A percentile compares a stretch with the other conserved stretches of the same genome.
Evolutionary conservation across 2,113 vertebrate genomes (phyloP).

Genomic region (Otolemur garnettii): DNA sequence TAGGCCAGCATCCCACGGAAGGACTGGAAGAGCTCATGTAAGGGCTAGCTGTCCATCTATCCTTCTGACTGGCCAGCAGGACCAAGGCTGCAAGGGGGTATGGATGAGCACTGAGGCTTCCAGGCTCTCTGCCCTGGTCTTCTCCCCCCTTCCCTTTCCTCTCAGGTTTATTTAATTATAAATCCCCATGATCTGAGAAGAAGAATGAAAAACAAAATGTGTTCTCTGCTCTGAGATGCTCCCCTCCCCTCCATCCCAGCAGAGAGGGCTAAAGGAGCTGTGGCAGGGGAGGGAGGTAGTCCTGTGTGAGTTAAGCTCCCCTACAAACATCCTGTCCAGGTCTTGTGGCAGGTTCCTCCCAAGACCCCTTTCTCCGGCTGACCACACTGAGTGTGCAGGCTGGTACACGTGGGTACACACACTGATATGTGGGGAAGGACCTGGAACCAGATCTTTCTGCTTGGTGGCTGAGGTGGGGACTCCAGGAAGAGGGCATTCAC

Average conservation of each 20-base stretch:
- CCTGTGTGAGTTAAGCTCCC: background rate
- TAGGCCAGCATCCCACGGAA: background rate
- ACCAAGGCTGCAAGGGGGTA: background rate
- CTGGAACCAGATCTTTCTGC: background rate
- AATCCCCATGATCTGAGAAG: conserved; percentile 65
- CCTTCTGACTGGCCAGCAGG: background rate
- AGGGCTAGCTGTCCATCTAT: background rate
- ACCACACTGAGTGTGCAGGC: background rate
- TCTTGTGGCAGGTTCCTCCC: background rate
- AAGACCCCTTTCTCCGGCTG: background rate
- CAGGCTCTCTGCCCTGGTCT: conserved; percentile 57
- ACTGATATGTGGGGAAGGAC: background rate
- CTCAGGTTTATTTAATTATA: conserved; percentile 81
- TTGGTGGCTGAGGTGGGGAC: background rate
- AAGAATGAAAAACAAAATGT: conserved; percentile 77
- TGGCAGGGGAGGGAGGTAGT: background rate
- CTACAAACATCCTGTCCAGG: background rate
- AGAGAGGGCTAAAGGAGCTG: background rate
- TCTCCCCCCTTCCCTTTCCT: conserved; percentile 33
- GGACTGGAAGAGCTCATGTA: background rate
- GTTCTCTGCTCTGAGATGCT: conserved; percentile 70
- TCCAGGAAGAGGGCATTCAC: background rate
- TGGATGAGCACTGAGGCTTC: conserved; percentile 10
- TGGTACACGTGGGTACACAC: fast-evolving
- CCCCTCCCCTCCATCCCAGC: background rate